Percentiles rank a stretch among this genome's conserved stretches.
Evolutionary conservation across 2,888 invertebrate species (phyloP).

Genomic region (Galeruca laticollis): DNA sequence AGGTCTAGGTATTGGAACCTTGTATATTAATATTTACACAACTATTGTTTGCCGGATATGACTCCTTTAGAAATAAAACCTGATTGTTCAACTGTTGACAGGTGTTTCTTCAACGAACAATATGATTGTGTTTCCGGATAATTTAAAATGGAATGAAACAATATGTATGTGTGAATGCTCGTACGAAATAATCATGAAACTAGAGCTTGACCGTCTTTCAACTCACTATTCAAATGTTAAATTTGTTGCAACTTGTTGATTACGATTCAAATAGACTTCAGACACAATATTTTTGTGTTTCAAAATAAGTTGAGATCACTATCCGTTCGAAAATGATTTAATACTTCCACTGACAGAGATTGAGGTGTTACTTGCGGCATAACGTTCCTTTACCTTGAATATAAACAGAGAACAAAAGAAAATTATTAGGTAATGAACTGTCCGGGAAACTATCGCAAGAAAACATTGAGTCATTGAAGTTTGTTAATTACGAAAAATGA

Average conservation of each 20-base stretch:
- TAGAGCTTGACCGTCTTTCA: not conserved
- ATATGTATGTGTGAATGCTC: not conserved
- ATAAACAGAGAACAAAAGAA: constrained; percentile 32
- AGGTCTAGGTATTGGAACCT: not conserved
- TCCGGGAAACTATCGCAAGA: constrained; percentile 28
- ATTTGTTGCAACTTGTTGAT: not conserved
- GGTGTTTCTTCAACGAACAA: not conserved
- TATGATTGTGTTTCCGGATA: not conserved
- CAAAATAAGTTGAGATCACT: not conserved
- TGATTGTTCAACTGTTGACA: not conserved
- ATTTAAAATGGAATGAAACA: not conserved
- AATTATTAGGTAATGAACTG: constrained; percentile 9
- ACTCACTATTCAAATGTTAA: not conserved
- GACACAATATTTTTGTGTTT: not conserved
- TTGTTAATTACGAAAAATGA: constrained; percentile 29
- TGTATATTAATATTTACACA: not conserved
- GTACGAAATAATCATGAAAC: not conserved
- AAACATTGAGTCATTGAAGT: constrained; percentile 28
- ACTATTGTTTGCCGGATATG: not conserved
- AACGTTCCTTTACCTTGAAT: constrained; percentile 30
- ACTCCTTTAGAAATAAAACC: not conserved
- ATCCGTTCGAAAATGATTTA: constrained; percentile 2
- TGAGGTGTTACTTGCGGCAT: not conserved
- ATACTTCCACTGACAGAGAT: constrained; percentile 2
- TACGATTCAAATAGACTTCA: not conserved